Evolutionary conservation across 2,888 invertebrate species (phyloP), one percentile per base, ranked within the genome.

Genomic region (Peribatodes rhomboidaria): DNA sequence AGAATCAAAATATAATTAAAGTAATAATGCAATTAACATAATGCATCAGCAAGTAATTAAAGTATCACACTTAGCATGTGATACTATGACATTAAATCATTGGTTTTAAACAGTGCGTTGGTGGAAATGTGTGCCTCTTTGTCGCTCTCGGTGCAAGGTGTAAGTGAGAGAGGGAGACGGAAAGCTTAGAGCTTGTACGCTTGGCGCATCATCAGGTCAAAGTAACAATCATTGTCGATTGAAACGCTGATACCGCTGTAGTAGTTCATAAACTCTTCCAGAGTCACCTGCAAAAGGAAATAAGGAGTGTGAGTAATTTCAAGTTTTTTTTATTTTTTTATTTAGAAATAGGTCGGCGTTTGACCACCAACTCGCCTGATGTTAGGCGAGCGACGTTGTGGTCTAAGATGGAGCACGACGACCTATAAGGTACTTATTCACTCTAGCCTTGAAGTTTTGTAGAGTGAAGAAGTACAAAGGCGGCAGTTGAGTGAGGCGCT

Each of bases 221-320:
- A 99, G 86, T 98, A 99, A 58, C 96, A 96, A 85, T 99, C 99
- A 71, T 96, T 97, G 85, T 99, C 99, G 74, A 99, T 97, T 0
- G 98, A 98, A 42, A 98, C 98, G 85, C 98, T 98, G 73, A 99
- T 96, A 14, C 97, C 98, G 62, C 97, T 94, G 92, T 99, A 99
- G 88, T 99, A 99, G 89, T 98, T 98, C 81, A 97, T 89, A 79
- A 99, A 99, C 88, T 99, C 99, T 75, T 98, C 98, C 74, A 96
- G 94, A 0, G 98, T 98, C 13, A 99, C 97, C 98, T 98, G 91
- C 9, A 94, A 94, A 63, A n/a, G 42, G 65, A 22, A 41, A 47
- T 55, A 11, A 2, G 20, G 18, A 10, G 18, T 18, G 14, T 39
- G n/a, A n/a, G n/a, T n/a, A n/a, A n/a, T n/a, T n/a, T n/a, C n/a